Evolutionary conservation across 2,888 invertebrate genomes (phyloP).

Genomic region (Hypomecis punctinalis): DNA sequence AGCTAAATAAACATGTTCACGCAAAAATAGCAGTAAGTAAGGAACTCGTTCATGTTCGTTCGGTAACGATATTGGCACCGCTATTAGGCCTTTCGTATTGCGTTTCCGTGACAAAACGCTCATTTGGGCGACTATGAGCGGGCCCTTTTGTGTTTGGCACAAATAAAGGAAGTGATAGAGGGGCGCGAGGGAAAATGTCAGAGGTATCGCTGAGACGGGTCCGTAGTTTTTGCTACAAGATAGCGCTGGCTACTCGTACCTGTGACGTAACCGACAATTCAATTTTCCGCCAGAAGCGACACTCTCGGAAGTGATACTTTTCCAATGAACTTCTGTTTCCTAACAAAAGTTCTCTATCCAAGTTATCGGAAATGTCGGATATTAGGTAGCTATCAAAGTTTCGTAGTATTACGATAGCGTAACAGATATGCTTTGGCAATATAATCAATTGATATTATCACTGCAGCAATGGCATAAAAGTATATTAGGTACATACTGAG

Average conservation of each 20-base stretch:
- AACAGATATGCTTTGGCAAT: background rate
- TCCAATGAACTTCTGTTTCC: constrained; percentile 34
- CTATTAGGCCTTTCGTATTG: constrained; percentile 47
- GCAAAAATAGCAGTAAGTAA: constrained; percentile 33
- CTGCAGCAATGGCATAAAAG: background rate
- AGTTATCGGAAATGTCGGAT: constrained; percentile 2
- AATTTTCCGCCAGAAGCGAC: constrained; percentile 62
- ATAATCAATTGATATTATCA: constrained; percentile 5
- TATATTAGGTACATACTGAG: background rate
- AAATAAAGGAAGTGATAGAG: constrained; percentile 55
- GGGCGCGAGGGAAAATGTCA: constrained; percentile 55
- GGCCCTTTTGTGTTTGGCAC: constrained; percentile 51
- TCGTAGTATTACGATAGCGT: background rate
- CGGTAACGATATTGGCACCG: constrained; percentile 41
- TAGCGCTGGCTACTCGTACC: constrained; percentile 55
- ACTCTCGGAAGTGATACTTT: constrained; percentile 41
- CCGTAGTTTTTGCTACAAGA: constrained; percentile 48
- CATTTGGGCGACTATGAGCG: constrained; percentile 36
- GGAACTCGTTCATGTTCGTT: constrained; percentile 38
- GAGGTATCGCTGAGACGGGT: constrained; percentile 46
- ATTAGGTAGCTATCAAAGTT: constrained; percentile 2
- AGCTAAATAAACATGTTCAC: constrained; percentile 37
- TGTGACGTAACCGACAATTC: constrained; percentile 63
- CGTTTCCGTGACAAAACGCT: constrained; percentile 46
- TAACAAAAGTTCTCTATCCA: constrained; percentile 33